Conservation (phyloP, 2,797 vertebrate genomes). For the Bufotes viridis region DNA sequence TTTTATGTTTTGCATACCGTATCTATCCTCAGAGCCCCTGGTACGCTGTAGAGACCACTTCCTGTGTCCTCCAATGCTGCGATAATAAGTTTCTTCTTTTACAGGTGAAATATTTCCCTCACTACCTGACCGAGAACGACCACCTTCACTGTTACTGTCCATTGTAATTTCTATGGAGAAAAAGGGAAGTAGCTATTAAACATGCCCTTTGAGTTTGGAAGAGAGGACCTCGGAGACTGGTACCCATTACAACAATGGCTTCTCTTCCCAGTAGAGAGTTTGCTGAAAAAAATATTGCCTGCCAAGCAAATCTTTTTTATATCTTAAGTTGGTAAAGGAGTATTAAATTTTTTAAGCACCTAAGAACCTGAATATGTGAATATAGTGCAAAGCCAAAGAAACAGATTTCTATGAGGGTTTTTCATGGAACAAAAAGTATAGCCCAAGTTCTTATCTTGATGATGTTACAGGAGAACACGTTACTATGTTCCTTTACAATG, state of each 20-base stretch:
- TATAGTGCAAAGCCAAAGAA: not conserved
- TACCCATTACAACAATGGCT: conserved; percentile 38
- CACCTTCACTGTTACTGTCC: conserved; percentile 93
- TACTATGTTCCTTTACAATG: not conserved
- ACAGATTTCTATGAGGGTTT: not conserved
- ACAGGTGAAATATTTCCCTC: conserved; percentile 89
- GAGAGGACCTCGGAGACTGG: conserved; percentile 52
- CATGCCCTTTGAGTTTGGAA: conserved; percentile 69
- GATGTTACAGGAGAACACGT: not conserved
- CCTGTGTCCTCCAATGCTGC: conserved; percentile 85
- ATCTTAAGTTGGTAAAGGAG: not conserved
- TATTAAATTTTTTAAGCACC: not conserved
- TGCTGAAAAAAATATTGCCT: not conserved
- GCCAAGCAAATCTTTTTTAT: not conserved
- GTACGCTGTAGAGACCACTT: conserved; percentile 85
- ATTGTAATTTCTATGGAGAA: conserved; percentile 91
- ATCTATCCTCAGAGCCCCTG: conserved; percentile 82
- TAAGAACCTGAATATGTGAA: conserved; percentile 15
- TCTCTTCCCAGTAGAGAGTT: conserved; percentile 15
- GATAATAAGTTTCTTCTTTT: conserved; percentile 91
- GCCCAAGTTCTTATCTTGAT: not conserved
- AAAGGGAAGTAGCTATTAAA: conserved; percentile 72
- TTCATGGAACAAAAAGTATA: not conserved
- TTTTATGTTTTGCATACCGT: conserved; percentile 80
- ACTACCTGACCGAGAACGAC: conserved; percentile 78